phyloP scores from a whole-genome alignment of 64 coral and sea anemone species.

The Montipora capricornis region DNA sequence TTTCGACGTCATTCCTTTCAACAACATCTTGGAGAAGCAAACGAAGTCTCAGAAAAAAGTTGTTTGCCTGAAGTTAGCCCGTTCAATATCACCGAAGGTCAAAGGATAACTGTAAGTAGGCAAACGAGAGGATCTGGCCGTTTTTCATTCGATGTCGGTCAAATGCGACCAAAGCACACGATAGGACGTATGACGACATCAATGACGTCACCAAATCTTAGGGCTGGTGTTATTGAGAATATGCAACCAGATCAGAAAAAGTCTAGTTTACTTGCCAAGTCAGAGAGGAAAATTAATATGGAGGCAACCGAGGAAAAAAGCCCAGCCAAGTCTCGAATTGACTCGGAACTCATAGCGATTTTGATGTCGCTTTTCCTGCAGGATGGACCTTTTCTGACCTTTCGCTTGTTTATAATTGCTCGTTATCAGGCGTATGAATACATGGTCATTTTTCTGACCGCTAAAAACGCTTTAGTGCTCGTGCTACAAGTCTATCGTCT shows the following conservation, averaged over 20 bases:
- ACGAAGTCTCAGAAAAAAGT: not conserved
- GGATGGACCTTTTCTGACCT: conserved; percentile 90
- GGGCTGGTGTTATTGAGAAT: not conserved
- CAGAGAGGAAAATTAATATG: not conserved
- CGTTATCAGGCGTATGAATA: conserved; percentile 84
- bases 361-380: conserved; percentile 88
- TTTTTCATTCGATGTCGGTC: conserved; percentile 13
- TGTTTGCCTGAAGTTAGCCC: not conserved
- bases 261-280: not conserved
- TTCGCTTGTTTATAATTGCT: conserved; percentile 89
- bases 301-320: conserved; percentile 36
- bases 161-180: conserved; percentile 24
- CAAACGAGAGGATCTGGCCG: conserved; percentile 5
- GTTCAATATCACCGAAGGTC: not conserved
- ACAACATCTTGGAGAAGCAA: not conserved
- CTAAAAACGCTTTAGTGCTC: conserved; percentile 84
- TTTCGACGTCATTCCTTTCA: conserved; percentile 35
- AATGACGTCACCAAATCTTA: conserved; percentile 47
- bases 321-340: conserved; percentile 59
- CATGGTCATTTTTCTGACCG: conserved; percentile 91
- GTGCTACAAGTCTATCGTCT: conserved; percentile 82
- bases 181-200: conserved; percentile 28
- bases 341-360: conserved; percentile 77
- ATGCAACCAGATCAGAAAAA: not conserved
- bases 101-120: not conserved